These are phyloP conservation scores for Drosophila asahinai DNA, from an alignment of 1,140 invertebrate species.

Conservation along the genomic window DNA sequence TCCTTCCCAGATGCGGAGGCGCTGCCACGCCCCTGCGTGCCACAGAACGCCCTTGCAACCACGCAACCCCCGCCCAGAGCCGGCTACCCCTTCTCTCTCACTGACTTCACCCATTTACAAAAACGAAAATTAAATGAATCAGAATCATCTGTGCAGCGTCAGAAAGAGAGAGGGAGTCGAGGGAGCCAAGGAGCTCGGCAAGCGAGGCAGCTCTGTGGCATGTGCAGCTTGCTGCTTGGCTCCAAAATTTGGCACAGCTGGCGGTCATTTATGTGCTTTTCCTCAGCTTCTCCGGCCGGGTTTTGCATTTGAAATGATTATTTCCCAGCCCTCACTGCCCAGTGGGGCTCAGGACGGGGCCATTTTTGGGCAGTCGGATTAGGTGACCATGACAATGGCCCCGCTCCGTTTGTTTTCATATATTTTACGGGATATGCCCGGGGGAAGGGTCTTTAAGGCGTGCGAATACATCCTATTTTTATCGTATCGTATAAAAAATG, in stretches of 20 bases:
- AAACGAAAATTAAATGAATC: conserved; percentile 75
- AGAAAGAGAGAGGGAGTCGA: background rate
- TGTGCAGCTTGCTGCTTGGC: conserved; percentile 56
- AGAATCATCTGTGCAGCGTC: conserved; percentile 69
- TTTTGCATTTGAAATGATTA: conserved; percentile 79
- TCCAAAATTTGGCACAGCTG: conserved; percentile 71
- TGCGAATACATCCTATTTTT: background rate
- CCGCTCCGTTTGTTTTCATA: conserved; percentile 34
- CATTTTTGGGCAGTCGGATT: conserved; percentile 72
- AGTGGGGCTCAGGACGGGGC: conserved; percentile 34
- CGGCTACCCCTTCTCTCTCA: background rate
- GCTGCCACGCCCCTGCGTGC: conserved; percentile 1
- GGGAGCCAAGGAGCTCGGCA: background rate
- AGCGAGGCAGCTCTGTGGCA: conserved; percentile 21
- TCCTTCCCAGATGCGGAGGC: conserved; percentile 46
- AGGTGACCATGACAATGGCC: conserved; percentile 79
- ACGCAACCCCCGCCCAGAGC: background rate
- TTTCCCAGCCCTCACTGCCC: conserved; percentile 14
- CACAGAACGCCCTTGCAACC: conserved; percentile 1
- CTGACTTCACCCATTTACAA: conserved; percentile 51
- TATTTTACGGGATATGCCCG: conserved; percentile 10
- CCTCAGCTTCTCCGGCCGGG: background rate
- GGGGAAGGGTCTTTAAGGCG: background rate
- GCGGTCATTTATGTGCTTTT: conserved; percentile 62
- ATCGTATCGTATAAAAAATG: background rate